These are phyloP conservation scores for Tetragnatha versicolor DNA, from an alignment of 1,140 invertebrate genomes.

Conservation along the genomic window DNA sequence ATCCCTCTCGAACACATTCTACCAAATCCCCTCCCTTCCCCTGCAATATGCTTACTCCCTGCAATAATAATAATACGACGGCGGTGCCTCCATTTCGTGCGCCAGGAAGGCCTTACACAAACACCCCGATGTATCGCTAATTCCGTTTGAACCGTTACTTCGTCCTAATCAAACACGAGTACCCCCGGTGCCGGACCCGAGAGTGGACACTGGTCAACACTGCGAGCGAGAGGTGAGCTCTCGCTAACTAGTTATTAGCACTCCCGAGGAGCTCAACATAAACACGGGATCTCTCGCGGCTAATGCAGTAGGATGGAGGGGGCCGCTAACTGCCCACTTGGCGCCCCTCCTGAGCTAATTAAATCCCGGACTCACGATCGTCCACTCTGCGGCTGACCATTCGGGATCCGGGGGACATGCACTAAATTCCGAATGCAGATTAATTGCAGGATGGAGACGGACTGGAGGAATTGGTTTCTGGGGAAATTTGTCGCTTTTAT, in stretches of 20 bases:
- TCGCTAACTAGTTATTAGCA: slow-evolving; percentile 28
- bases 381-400: slow-evolving; percentile 48
- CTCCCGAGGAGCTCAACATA: slow-evolving; percentile 28
- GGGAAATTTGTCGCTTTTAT: no score
- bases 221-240: slow-evolving; percentile 7
- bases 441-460: not conserved
- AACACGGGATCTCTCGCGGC: slow-evolving; percentile 9
- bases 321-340: slow-evolving; percentile 47
- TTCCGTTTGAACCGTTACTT: no score
- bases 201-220: not conserved
- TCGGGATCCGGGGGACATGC: not conserved
- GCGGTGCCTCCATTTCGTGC: no score
- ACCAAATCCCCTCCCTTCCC: no score
- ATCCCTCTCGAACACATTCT: no score
- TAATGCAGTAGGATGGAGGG: not conserved
- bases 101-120: no score
- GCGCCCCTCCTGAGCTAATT: slow-evolving; percentile 35
- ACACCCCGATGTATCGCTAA: no score
- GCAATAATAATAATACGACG: no score
- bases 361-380: slow-evolving; percentile 46
- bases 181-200: no score
- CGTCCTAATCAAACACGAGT: no score
- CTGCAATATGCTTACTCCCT: no score
- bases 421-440: not conserved
- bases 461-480: no score